Conservation (phyloP, 2,888 invertebrate species). For the Cephalotes varians region DNA sequence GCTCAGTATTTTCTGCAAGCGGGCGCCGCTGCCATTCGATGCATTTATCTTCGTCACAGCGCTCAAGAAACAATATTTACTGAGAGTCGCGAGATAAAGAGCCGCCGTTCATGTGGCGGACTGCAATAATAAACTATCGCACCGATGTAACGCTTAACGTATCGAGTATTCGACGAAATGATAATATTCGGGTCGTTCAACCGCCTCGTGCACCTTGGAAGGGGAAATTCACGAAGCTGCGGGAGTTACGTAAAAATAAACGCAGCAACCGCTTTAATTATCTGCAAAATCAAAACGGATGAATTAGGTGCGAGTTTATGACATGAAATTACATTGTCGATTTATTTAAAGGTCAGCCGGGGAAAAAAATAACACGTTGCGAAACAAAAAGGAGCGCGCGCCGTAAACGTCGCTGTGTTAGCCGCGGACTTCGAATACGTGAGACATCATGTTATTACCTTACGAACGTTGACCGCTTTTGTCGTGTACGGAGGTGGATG, state of each 20-base stretch:
- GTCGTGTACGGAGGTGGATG: neutral
- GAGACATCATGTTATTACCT: neutral
- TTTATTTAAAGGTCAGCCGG: neutral
- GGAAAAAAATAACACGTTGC: neutral
- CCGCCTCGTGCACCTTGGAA: constrained; percentile 10
- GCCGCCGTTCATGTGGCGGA: constrained; percentile 28
- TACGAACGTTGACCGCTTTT: constrained; percentile 26
- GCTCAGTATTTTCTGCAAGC: constrained; percentile 36
- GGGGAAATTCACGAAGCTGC: constrained; percentile 4
- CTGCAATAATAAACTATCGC: constrained; percentile 59
- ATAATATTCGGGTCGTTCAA: constrained; percentile 59
- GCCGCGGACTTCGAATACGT: neutral
- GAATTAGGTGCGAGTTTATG: neutral
- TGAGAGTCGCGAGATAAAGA: constrained; percentile 55
- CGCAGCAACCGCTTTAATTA: neutral
- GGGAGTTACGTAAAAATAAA: constrained; percentile 15
- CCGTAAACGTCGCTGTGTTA: neutral
- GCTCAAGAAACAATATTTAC: constrained; percentile 53
- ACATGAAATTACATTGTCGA: neutral
- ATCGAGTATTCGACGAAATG: constrained; percentile 53
- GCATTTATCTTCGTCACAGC: constrained; percentile 56
- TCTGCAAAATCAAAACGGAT: neutral
- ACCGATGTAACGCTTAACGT: constrained; percentile 38
- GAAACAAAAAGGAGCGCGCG: neutral
- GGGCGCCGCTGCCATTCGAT: constrained; percentile 48